Conservation (phyloP, 1,140 invertebrate genomes). For the Wiebesia pumilae region DNA sequence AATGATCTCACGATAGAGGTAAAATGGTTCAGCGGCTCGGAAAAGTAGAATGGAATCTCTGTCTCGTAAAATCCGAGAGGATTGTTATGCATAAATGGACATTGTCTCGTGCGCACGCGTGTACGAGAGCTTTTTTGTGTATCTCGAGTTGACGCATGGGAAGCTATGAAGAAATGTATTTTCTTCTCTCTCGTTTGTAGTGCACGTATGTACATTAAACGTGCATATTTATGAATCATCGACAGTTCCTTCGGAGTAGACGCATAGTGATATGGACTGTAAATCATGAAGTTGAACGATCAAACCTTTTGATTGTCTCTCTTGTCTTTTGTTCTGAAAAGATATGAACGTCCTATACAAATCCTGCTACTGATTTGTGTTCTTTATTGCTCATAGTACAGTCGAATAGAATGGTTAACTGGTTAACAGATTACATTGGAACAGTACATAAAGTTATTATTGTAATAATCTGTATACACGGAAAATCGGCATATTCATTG, state of each 20-base stretch:
- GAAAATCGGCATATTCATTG: background rate
- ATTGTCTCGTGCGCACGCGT: background rate
- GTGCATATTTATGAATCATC: slow-evolving; percentile 21
- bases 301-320: slow-evolving; percentile 36
- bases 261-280: background rate
- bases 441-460: background rate
- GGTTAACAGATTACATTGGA: background rate
- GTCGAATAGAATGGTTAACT: background rate
- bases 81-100: slow-evolving; percentile 9
- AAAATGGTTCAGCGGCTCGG: slow-evolving; percentile 5
- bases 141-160: background rate
- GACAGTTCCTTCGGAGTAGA: background rate
- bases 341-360: background rate
- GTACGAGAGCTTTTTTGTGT: background rate
- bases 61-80: slow-evolving; percentile 18
- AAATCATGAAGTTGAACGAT: slow-evolving; percentile 25
- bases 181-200: slow-evolving; percentile 7
- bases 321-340: slow-evolving; percentile 30
- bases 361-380: background rate
- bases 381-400: background rate
- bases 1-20: background rate
- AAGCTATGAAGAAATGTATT: background rate
- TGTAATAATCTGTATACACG: background rate
- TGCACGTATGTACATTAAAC: background rate
- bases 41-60: slow-evolving; percentile 35